phyloP scores from a whole-genome alignment of 2,113 vertebrate species.

The Gasterosteus aculeatus region DNA sequence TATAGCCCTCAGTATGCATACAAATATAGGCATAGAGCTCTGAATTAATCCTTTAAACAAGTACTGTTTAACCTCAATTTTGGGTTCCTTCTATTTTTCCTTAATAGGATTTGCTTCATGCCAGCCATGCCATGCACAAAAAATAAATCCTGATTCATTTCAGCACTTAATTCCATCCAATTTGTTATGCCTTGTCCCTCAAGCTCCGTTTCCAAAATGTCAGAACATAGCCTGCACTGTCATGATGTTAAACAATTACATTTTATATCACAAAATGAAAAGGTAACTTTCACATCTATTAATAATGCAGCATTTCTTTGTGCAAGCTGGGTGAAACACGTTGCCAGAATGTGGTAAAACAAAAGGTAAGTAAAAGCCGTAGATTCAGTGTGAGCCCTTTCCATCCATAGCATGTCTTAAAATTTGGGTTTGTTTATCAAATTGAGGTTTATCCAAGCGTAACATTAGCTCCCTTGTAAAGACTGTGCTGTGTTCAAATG shows the following conservation, averaged over 20 bases:
- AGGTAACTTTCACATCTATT: neutral
- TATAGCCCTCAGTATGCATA: neutral
- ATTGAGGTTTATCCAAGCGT: constrained; percentile 13
- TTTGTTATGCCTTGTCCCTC: constrained; percentile 64
- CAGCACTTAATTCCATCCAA: constrained; percentile 65
- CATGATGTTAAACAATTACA: constrained; percentile 30
- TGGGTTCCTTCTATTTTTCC: constrained; percentile 58
- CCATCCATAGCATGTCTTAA: neutral
- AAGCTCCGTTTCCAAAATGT: constrained; percentile 53
- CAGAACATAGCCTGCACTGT: constrained; percentile 42
- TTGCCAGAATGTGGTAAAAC: neutral
- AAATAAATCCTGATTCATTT: constrained; percentile 77
- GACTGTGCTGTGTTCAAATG: constrained; percentile 17
- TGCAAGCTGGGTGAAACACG: neutral
- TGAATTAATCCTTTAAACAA: constrained; percentile 62
- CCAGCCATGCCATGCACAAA: constrained; percentile 57
- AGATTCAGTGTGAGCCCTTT: constrained; percentile 11
- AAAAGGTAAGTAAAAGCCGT: neutral
- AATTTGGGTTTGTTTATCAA: constrained; percentile 31
- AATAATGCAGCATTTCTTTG: neutral
- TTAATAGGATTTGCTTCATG: constrained; percentile 71
- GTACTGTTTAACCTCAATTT: constrained; percentile 63
- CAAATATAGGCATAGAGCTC: constrained; percentile 29
- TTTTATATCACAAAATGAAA: constrained; percentile 16
- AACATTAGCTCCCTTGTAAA: constrained; percentile 33